A percentile compares a stretch with the other conserved stretches of the same genome.
phyloP scores from a whole-genome alignment of 2,888 invertebrate species.

The Colostygia pectinataria region DNA sequence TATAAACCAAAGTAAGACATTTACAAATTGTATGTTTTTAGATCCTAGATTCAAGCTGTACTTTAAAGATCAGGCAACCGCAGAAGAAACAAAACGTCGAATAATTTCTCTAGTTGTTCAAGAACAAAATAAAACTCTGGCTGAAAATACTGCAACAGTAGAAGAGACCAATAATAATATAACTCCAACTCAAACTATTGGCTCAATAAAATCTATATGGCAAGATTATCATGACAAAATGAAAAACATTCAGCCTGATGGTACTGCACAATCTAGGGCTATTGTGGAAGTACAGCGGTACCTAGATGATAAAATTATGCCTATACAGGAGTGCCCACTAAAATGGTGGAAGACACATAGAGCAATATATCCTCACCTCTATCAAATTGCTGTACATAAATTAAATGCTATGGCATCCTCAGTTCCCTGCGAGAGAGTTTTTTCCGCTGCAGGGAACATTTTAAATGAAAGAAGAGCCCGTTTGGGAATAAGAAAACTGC shows the following conservation, averaged over 20 bases:
- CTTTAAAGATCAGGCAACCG: constrained; percentile 13
- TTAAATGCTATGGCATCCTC: constrained; percentile 17
- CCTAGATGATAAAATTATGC: background rate
- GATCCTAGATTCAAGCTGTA: constrained; percentile 27
- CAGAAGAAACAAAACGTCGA: constrained; percentile 9
- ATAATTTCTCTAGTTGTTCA: constrained; percentile 11
- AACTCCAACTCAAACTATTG: background rate
- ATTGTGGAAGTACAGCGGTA: constrained; percentile 19
- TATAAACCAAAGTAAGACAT: too few species aligned
- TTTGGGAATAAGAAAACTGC: constrained; percentile 15
- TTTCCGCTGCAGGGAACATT: constrained; percentile 16
- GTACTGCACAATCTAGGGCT: constrained; percentile 13
- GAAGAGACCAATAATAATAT: background rate
- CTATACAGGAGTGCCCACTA: constrained; percentile 10
- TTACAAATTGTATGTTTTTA: too few species aligned
- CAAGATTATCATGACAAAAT: constrained; percentile 11
- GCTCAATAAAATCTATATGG: constrained; percentile 17
- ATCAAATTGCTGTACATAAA: constrained; percentile 13
- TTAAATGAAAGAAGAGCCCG: constrained; percentile 16
- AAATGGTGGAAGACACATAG: constrained; percentile 22
- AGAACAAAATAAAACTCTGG: background rate
- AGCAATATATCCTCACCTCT: constrained; percentile 14
- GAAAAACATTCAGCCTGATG: constrained; percentile 9
- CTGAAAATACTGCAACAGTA: background rate
- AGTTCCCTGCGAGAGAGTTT: constrained; percentile 14